Evolutionary conservation across 2,888 invertebrate genomes (phyloP).

Genomic region (Nymphalis c-album): DNA sequence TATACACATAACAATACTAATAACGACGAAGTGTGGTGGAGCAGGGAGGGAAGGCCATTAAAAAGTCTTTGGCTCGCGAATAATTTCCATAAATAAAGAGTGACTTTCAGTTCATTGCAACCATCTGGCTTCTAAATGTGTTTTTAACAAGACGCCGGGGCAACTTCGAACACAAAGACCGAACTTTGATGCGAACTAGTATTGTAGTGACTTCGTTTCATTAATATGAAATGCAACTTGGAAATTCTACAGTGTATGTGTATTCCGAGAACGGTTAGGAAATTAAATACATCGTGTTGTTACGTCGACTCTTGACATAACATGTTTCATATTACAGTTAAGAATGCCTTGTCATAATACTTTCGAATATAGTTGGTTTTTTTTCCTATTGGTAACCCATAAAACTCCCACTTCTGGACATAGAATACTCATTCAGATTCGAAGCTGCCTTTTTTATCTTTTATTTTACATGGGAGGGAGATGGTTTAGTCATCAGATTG

Average conservation of each 20-base stretch:
- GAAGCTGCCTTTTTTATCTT: no score
- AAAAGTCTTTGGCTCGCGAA: conserved; percentile 9
- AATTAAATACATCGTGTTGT: conserved; percentile 7
- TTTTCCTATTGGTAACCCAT: no score
- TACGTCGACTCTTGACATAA: not conserved
- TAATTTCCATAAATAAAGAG: conserved; percentile 14
- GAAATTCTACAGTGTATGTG: not conserved
- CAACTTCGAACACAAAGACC: conserved; percentile 4
- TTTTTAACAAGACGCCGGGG: conserved; percentile 16
- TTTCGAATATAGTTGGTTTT: no score
- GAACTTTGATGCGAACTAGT: conserved; percentile 5
- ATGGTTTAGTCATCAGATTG: no score
- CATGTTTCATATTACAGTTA: not conserved
- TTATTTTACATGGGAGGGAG: no score
- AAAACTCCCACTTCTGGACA: not conserved
- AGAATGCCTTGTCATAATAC: not conserved
- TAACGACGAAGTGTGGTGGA: not conserved
- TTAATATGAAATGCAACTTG: conserved; percentile 11
- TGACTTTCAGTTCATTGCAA: conserved; percentile 11
- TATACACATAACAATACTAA: not conserved
- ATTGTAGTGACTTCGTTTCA: conserved; percentile 8
- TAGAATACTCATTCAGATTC: not conserved
- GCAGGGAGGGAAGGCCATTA: conserved; percentile 5
- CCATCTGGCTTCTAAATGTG: conserved; percentile 13
- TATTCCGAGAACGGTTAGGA: not conserved